Evolutionary conservation across 35 echinoderm and acorn worm genomes (phyloP), one percentile per base, ranked within the genome.

Genomic region (Heliocidaris erythrogramma): DNA sequence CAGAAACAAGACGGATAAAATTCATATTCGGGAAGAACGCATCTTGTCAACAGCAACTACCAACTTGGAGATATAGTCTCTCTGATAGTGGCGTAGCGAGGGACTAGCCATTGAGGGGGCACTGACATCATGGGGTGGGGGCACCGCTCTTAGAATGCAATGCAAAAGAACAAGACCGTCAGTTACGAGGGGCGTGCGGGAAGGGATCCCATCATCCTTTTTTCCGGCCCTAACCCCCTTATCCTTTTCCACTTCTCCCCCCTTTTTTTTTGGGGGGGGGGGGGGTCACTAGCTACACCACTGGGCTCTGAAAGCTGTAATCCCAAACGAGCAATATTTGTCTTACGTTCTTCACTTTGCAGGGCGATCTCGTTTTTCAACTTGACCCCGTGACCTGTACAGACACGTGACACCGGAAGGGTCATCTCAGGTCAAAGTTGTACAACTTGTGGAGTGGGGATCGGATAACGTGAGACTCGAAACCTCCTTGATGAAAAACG

Each of bases 241-340:
- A 0, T 1, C 4, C 69, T 84, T 29, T 84, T 84, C n/a, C n/a
- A 2, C 69, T 29, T 84, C 69, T 84, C 69, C 14, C 14, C 69
- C n/a, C 69, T 84, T 84, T 84, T 84, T 84, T 84, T 84, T 84
- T 84, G 14, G 2, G 69, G 69, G 35, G 35, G 59, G 59, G 2
- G 18, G 59, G 18, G 59, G 12, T 5, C n/a, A 2, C 8, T 27
- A 78, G 7, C 65, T 78, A 78, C 65, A 2, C 13, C 29, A 14
- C 11, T 88, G 16, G 31, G 17, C 47, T 47, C 87, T 27, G 87
- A 47, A 47, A 7, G 87, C 31, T 47, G 47, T 89, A 89, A 89
- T 89, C 87, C 87, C 87, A 89, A 89, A 89, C 87, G 87, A 47
- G 31, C 87, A 89, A 89, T 89, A 89, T 89, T 89, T 89, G 87